Conservation (phyloP, 2,888 invertebrate genomes). For the Nymphalis urticae region DNA sequence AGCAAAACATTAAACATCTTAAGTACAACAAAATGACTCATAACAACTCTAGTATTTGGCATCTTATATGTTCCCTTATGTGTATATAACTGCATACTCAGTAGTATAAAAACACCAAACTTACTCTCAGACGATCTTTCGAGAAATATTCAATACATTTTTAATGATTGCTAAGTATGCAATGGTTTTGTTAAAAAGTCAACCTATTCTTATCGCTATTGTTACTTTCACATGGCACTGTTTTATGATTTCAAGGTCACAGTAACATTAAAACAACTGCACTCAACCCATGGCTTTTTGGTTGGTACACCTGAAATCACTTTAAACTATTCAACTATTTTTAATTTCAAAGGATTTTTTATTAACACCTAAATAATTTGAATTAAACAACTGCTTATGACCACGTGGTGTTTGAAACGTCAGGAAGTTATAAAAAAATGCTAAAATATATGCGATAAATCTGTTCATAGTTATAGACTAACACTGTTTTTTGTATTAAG, state of each 20-base stretch:
- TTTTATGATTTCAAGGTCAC: conserved; percentile 11
- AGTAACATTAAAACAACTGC: not conserved
- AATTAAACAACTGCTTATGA: no score
- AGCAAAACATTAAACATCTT: conserved; percentile 9
- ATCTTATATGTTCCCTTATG: conserved; percentile 8
- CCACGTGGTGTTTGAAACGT: no score
- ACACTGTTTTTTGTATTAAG: no score
- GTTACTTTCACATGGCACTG: conserved; percentile 20
- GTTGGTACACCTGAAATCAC: no score
- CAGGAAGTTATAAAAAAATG: no score
- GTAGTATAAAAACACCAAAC: not conserved
- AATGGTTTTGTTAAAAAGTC: conserved; percentile 6
- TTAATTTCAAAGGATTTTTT: no score
- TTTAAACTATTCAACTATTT: no score
- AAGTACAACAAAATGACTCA: conserved; percentile 17
- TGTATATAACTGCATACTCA: not conserved
- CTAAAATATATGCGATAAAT: no score
- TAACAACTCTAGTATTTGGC: conserved; percentile 20
- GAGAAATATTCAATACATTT: not conserved
- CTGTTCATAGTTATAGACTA: no score
- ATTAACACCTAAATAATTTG: no score
- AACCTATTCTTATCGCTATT: not conserved
- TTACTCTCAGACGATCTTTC: no score
- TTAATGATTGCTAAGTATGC: not conserved
- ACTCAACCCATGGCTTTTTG: no score